phyloP scores from a whole-genome alignment of 2,888 invertebrate genomes.

The Augochlorella aurata region DNA sequence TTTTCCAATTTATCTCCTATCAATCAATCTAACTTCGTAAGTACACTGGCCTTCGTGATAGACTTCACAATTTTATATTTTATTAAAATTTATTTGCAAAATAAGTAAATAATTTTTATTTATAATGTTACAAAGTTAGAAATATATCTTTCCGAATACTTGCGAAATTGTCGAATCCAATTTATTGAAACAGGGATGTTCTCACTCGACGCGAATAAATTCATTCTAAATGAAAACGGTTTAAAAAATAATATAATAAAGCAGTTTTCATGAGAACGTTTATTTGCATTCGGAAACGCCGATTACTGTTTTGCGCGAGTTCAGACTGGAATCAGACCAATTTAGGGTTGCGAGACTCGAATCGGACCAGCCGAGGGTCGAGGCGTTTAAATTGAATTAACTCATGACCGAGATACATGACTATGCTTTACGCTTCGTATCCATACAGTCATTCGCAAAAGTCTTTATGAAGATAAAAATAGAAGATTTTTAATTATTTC shows the following conservation, averaged over 20 bases:
- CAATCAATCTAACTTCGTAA: too few relatives aligned
- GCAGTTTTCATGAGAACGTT: not conserved
- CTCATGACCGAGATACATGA: conserved; percentile 13
- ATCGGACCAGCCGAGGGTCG: conserved; percentile 5
- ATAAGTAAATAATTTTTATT: too few relatives aligned
- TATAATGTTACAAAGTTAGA: too few relatives aligned
- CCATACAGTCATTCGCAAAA: not conserved
- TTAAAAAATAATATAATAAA: not conserved
- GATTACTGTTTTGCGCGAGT: not conserved
- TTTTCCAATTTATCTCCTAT: too few relatives aligned
- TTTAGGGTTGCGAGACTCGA: conserved; percentile 12
- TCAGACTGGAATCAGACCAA: conserved; percentile 6
- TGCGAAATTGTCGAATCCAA: too few relatives aligned
- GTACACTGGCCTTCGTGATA: too few relatives aligned
- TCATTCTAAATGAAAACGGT: not conserved
- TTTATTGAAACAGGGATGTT: too few relatives aligned
- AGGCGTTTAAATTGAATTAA: conserved; percentile 12
- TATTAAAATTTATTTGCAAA: too few relatives aligned
- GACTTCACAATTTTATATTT: too few relatives aligned
- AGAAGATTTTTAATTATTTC: too few relatives aligned
- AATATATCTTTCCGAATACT: too few relatives aligned
- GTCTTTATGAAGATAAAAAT: not conserved
- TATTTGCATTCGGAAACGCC: not conserved
- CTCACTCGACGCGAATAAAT: too few relatives aligned
- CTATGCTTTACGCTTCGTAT: conserved; percentile 3